phyloP scores from a whole-genome alignment of 53 echinoderm and acorn worm species.

The Echinometra lucunter region DNA sequence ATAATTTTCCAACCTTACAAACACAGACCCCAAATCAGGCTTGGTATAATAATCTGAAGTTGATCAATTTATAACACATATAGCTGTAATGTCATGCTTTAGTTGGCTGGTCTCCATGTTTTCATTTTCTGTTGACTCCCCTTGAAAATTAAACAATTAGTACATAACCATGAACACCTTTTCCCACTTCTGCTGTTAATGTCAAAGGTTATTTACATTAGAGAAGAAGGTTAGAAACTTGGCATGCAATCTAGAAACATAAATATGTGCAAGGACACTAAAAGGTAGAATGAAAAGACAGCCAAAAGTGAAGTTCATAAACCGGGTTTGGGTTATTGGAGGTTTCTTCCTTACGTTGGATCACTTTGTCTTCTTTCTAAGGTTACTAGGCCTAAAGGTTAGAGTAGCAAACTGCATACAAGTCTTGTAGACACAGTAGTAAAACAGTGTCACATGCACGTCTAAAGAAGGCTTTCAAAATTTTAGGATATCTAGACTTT shows the following conservation, averaged over 20 bases:
- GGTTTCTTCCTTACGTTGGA: neutral
- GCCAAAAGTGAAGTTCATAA: neutral
- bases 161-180: neutral
- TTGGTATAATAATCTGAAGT: no score
- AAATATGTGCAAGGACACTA: neutral
- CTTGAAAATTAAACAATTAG: constrained; percentile 38
- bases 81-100: no score
- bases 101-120: neutral
- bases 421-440: no score
- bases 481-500: no score
- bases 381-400: no score
- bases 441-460: no score
- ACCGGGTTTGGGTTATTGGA: neutral
- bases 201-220: constrained; percentile 49
- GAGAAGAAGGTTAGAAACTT: constrained; percentile 25
- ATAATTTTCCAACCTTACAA: no score
- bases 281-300: neutral
- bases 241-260: neutral
- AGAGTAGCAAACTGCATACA: no score
- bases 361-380: no score
- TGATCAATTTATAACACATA: no score
- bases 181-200: neutral
- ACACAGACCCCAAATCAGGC: no score
- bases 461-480: no score
- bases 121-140: neutral